Base-by-base conservation (phyloP, 2,888 invertebrate genomes). In the Hypolimnas misippus region DNA sequence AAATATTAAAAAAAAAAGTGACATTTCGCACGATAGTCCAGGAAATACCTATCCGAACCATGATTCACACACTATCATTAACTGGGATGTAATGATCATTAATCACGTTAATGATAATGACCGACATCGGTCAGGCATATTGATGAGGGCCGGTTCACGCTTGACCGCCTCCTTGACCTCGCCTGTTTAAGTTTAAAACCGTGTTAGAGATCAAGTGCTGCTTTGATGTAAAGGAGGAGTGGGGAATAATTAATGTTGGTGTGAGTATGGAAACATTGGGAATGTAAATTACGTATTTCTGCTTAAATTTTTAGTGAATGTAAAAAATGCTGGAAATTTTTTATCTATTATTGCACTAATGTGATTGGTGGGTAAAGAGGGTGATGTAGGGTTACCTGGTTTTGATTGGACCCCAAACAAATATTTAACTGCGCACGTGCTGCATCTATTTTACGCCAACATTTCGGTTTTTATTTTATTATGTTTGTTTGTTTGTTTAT, bases 81-180 rank as follows among this genome's bases (percentile, higher is more conserved):
- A 50, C 35, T 25, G 21, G 21, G 46, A 25, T 46, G 57, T 54
- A 42, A 63, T 57, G 46, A 51, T 60, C 60, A 64, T 64, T 64
- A 56, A 64, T 64, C 63, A 64, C 44, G 52, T 33, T 60, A 56
- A 64, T 64, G 63, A 59, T 59, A 44, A 59, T 53, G 53, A 60
- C 60, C 46, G 60, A 54, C 53, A 25, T 31, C 25, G 49, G 33
- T 53, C 40, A 38, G 25, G 44, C 33, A 56, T 60, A 64, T 64
- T 64, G 63, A 64, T 57, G 63, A 64, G 60, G 60, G 63, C 56
- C 60, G 60, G 60, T 49, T 60, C 60, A 56, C 56, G 60, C 61
- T 65, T 57, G 61, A 65, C 64, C 55, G 55, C 14, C 16, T 55
- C 42, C 46, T 56, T 56, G 46, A 56, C 56, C 56, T 56, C 31